These are phyloP conservation scores for Chaenogobius annularis DNA, from an alignment of 2,113 vertebrate genomes.

Conservation along the genomic window DNA sequence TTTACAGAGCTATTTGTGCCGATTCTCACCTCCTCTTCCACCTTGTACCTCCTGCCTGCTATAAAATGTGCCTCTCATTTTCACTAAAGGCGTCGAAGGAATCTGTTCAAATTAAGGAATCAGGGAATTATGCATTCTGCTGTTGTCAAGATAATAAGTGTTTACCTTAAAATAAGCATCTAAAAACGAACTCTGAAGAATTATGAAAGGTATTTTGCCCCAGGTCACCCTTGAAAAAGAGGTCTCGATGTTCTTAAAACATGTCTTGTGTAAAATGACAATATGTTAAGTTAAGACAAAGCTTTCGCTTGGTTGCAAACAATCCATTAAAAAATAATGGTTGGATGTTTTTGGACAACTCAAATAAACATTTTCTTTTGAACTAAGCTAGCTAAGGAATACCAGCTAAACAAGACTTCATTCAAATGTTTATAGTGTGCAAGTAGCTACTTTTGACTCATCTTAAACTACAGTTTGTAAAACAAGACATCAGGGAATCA, in stretches of 20 bases:
- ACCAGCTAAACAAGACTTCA: not conserved
- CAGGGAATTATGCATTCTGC: constrained; percentile 28
- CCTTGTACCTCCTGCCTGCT: constrained; percentile 25
- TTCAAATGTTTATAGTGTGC: not conserved
- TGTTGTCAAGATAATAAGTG: constrained; percentile 22
- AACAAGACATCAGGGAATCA: not conserved
- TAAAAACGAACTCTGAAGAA: too few species aligned
- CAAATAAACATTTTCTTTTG: too few species aligned
- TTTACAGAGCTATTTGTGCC: constrained; percentile 3
- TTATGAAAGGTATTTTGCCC: not conserved
- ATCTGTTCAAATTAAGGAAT: constrained; percentile 21
- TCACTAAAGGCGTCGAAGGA: constrained; percentile 33
- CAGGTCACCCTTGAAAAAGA: too few species aligned
- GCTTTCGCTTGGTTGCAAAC: too few species aligned
- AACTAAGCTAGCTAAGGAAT: too few species aligned
- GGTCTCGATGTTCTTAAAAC: too few species aligned
- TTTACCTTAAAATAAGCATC: too few species aligned
- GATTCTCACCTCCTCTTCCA: constrained; percentile 42
- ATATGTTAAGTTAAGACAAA: too few species aligned
- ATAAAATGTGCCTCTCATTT: constrained; percentile 39
- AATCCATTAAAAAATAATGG: too few species aligned
- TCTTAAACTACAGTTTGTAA: not conserved
- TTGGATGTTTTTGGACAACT: too few species aligned
- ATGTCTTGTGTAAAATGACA: too few species aligned
- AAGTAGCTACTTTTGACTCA: not conserved